A percentile compares a stretch with the other conserved stretches of the same genome.
phyloP scores from a whole-genome alignment of 2,888 invertebrate species.

The Leptopterna dolabrata region DNA sequence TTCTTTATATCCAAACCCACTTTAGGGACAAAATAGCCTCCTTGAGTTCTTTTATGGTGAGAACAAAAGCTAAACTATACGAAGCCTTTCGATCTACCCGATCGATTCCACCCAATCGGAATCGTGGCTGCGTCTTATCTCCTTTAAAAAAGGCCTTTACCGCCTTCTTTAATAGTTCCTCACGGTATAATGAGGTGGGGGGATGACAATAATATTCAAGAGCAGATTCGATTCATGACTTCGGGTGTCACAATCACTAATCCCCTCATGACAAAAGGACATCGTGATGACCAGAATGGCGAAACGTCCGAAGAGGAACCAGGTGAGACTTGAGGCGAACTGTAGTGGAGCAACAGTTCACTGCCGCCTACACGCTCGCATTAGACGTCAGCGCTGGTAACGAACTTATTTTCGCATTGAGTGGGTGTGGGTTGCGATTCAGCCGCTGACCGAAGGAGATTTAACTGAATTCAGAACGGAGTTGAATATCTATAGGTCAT shows the following conservation, averaged over 20 bases:
- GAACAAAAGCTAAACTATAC: neutral
- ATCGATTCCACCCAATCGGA: neutral
- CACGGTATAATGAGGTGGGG: neutral
- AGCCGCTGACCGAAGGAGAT: neutral
- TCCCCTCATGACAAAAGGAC: slow-evolving; percentile 16
- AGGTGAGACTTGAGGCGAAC: neutral
- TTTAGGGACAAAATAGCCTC: neutral
- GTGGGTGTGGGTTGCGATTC: neutral
- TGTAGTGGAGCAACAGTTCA: slow-evolving; percentile 42
- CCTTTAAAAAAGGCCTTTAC: neutral
- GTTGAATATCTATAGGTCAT: neutral
- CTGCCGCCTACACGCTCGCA: slow-evolving; percentile 25
- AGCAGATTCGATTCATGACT: neutral
- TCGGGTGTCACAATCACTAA: slow-evolving; percentile 25
- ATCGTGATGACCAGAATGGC: slow-evolving; percentile 44
- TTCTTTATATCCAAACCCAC: neutral
- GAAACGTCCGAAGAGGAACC: slow-evolving; percentile 17
- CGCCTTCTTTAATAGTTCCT: neutral
- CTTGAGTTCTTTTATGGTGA: neutral
- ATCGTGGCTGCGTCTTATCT: neutral
- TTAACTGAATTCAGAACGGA: neutral
- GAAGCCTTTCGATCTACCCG: neutral
- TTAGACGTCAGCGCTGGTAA: neutral
- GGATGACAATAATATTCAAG: slow-evolving; percentile 51
- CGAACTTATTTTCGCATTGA: neutral